Evolutionary conservation across 2,113 vertebrate species (phyloP).

Genomic region (Melanocharis versteri): DNA sequence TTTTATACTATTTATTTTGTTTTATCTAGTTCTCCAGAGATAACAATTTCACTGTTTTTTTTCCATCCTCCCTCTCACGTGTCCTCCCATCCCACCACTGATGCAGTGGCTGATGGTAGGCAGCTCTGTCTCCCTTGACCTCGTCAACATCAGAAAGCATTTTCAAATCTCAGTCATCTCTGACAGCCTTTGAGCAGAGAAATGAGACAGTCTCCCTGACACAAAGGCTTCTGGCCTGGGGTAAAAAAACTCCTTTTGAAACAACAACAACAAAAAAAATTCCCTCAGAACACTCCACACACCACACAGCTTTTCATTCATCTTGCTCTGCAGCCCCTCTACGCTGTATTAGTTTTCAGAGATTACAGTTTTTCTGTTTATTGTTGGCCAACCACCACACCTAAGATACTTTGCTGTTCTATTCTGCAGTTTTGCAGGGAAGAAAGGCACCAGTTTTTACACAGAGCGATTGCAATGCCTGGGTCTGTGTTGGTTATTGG

Average conservation of each 20-base stretch:
- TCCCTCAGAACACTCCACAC: constrained; percentile 61
- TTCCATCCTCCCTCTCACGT: constrained; percentile 57
- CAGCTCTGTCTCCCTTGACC: constrained; percentile 78
- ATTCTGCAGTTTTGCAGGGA: neutral
- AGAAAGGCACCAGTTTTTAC: constrained; percentile 18
- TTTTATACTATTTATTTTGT: constrained; percentile 42
- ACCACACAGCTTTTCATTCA: constrained; percentile 76
- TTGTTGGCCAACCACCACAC: constrained; percentile 37
- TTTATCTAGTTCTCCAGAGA: constrained; percentile 61
- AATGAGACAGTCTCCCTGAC: constrained; percentile 82
- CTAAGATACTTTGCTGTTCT: constrained; percentile 31
- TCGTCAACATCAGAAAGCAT: constrained; percentile 82
- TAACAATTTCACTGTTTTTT: constrained; percentile 27
- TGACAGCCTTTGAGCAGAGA: constrained; percentile 85
- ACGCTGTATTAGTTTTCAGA: constrained; percentile 63
- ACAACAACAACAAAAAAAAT: constrained; percentile 69
- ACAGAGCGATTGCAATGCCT: neutral
- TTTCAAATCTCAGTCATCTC: constrained; percentile 84
- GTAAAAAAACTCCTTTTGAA: constrained; percentile 83
- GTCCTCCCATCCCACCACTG: constrained; percentile 62
- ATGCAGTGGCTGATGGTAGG: constrained; percentile 71
- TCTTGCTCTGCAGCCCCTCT: constrained; percentile 64
- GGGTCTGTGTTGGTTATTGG: neutral
- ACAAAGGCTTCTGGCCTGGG: constrained; percentile 83
- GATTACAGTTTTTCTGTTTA: constrained; percentile 54